phyloP scores from a whole-genome alignment of 2,888 invertebrate genomes.

The Chymomyza amoena region DNA sequence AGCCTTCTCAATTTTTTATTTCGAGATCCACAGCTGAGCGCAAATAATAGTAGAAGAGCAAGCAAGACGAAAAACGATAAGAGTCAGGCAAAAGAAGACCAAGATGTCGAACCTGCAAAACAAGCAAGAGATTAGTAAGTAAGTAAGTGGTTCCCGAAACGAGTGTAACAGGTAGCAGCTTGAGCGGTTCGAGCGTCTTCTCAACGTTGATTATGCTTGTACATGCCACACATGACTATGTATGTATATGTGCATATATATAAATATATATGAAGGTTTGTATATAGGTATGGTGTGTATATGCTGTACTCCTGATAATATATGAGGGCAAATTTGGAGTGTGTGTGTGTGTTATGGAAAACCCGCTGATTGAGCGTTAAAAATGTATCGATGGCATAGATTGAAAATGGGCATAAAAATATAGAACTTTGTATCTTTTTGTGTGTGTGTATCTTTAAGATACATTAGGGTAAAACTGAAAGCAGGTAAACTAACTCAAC shows the following conservation, averaged over 20 bases:
- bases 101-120: slow-evolving; percentile 15
- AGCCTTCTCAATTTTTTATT: too few species aligned
- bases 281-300: not conserved
- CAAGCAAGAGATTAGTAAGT: slow-evolving; percentile 11
- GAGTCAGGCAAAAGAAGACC: not conserved
- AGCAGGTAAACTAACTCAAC: not conserved
- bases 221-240: not conserved
- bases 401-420: slow-evolving; percentile 16
- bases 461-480: not conserved
- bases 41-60: not conserved
- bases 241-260: slow-evolving; percentile 12
- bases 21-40: too few species aligned
- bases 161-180: slow-evolving; percentile 60
- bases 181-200: not conserved
- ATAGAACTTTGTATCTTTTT: not conserved
- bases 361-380: slow-evolving; percentile 46
- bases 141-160: slow-evolving; percentile 12
- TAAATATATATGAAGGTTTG: not conserved
- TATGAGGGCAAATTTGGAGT: slow-evolving; percentile 14
- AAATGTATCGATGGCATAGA: slow-evolving; percentile 40
- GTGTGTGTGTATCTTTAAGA: not conserved
- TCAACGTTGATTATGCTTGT: not conserved
- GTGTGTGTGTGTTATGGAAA: slow-evolving; percentile 24
- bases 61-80: slow-evolving; percentile 2
- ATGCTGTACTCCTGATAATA: slow-evolving; percentile 15